Percentiles rank a stretch among this genome's conserved stretches.
Conservation (phyloP, 2,797 vertebrate genomes). For the Vespertilio murinus region DNA sequence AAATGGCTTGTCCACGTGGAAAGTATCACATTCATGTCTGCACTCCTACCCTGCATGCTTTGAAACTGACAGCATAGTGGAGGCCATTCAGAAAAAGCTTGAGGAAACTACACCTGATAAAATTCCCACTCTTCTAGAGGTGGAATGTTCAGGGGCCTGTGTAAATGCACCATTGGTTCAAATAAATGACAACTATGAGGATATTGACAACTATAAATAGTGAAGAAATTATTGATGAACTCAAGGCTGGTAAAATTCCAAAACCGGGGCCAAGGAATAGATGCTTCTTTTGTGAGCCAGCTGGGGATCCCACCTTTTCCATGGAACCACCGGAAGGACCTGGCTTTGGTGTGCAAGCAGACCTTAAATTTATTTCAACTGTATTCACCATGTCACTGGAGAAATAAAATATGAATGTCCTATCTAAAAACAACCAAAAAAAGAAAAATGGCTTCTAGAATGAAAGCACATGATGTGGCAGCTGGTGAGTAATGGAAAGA, state of each 20-base stretch:
- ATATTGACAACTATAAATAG: not conserved
- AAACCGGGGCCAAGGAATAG: not conserved
- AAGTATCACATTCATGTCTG: not conserved
- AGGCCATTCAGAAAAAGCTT: slow-evolving; percentile 82
- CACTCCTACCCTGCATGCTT: not conserved
- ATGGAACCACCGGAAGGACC: not conserved
- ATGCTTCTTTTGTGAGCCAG: not conserved
- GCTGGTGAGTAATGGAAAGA: not conserved
- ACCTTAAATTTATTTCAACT: not conserved
- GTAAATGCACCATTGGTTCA: slow-evolving; percentile 99
- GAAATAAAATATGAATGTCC: not conserved
- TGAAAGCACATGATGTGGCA: not conserved
- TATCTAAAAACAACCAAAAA: not conserved
- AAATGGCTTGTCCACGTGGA: not conserved
- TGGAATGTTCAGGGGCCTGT: slow-evolving; percentile 97
- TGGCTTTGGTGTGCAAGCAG: not conserved
- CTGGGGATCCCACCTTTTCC: not conserved
- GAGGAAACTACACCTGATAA: slow-evolving; percentile 96
- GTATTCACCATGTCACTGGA: not conserved
- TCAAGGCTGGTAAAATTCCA: not conserved
- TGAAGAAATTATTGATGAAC: not conserved
- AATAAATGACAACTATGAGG: slow-evolving; percentile 96
- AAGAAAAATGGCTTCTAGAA: not conserved
- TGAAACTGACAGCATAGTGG: not conserved
- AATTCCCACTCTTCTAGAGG: slow-evolving; percentile 95